Evolutionary conservation across 1,140 invertebrate genomes (phyloP).

Genomic region (Aplysia californica): DNA sequence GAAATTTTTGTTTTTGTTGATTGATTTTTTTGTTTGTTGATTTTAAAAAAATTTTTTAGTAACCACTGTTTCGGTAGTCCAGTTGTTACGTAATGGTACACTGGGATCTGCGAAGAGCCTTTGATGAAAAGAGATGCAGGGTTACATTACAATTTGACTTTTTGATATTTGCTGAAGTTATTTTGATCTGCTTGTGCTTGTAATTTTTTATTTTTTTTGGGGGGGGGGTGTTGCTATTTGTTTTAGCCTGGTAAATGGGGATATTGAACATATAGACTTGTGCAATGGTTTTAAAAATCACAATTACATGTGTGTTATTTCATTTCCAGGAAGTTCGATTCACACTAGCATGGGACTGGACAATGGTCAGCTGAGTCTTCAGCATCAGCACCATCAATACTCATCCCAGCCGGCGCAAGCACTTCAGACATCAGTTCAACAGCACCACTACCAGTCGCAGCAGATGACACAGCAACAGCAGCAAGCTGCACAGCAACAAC

Average conservation of each 20-base stretch:
- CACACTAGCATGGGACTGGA: slow-evolving; percentile 7
- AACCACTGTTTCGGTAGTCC: too few relatives aligned
- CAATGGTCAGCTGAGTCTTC: background rate
- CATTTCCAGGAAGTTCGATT: background rate
- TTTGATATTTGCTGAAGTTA: background rate
- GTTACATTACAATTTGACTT: background rate
- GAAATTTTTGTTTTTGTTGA: too few relatives aligned
- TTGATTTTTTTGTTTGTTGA: too few relatives aligned
- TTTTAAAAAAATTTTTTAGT: too few relatives aligned
- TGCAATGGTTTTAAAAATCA: too few relatives aligned
- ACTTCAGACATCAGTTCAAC: slow-evolving; percentile 9
- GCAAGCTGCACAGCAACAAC: background rate
- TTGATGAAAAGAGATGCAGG: background rate
- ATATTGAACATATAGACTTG: too few relatives aligned
- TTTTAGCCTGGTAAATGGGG: too few relatives aligned
- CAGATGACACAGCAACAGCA: background rate
- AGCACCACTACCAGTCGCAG: slow-evolving; percentile 5
- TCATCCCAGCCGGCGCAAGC: slow-evolving; percentile 13
- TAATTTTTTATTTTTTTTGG: background rate
- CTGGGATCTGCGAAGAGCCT: too few relatives aligned
- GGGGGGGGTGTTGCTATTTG: too few relatives aligned
- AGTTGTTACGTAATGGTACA: too few relatives aligned
- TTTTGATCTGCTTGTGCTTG: background rate
- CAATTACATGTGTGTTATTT: too few relatives aligned
- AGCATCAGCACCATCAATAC: slow-evolving; percentile 28